phyloP scores from a whole-genome alignment of 1,140 invertebrate species.

The Penaeus indicus region DNA sequence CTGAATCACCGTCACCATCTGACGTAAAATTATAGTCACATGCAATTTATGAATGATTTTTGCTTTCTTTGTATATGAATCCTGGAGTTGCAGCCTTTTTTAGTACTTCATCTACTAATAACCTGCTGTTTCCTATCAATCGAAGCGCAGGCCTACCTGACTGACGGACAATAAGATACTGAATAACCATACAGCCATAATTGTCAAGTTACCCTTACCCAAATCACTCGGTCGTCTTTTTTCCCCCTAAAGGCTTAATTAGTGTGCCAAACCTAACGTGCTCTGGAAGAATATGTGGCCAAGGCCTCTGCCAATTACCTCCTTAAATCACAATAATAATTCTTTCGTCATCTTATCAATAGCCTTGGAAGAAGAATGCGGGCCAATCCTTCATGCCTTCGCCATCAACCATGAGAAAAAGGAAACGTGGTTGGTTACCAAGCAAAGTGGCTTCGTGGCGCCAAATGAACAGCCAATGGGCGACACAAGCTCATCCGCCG shows the following conservation, averaged over 20 bases:
- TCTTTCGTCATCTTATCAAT: slow-evolving; percentile 63
- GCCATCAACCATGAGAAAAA: slow-evolving; percentile 46
- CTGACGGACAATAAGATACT: neutral
- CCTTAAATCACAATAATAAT: slow-evolving; percentile 62
- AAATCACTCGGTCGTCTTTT: slow-evolving; percentile 47
- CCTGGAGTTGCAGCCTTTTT: neutral
- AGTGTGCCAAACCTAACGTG: slow-evolving; percentile 57
- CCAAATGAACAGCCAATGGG: slow-evolving; percentile 56
- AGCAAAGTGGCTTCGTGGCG: slow-evolving; percentile 31
- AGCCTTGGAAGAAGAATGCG: slow-evolving; percentile 61
- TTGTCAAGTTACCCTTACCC: slow-evolving; percentile 51
- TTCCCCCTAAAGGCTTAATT: slow-evolving; percentile 55
- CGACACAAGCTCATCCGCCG: slow-evolving; percentile 10
- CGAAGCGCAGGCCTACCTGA: neutral
- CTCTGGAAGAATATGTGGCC: slow-evolving; percentile 52
- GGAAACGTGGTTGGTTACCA: slow-evolving; percentile 42
- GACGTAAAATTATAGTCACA: slow-evolving; percentile 61
- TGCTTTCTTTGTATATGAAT: slow-evolving; percentile 48
- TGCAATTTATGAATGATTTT: slow-evolving; percentile 35
- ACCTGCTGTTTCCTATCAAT: neutral
- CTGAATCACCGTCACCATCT: slow-evolving; percentile 59
- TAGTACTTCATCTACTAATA: neutral
- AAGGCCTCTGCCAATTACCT: slow-evolving; percentile 55
- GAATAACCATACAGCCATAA: slow-evolving; percentile 42
- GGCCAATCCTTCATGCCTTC: slow-evolving; percentile 48